Conservation (phyloP, 2,797 vertebrate species). For the Pseudochirops cupreus region DNA sequence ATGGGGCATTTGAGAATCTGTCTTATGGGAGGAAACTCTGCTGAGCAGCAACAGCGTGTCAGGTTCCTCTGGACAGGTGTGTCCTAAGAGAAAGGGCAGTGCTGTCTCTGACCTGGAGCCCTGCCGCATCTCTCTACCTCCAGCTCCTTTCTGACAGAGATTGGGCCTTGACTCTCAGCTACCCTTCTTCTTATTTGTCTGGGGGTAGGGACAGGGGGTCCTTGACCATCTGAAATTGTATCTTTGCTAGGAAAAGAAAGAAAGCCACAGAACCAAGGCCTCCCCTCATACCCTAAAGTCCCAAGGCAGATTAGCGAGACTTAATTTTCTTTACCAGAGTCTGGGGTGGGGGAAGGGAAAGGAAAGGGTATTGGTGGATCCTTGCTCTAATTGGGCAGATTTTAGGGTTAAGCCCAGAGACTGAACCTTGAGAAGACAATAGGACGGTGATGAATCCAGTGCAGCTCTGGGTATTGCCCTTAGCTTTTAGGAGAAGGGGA, state of each 20-base stretch:
- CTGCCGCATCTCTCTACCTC: neutral
- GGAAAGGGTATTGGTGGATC: neutral
- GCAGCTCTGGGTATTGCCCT: neutral
- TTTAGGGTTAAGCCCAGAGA: neutral
- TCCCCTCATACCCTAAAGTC: neutral
- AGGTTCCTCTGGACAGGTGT: neutral
- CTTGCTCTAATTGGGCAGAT: neutral
- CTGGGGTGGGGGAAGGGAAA: neutral
- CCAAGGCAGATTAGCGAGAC: neutral
- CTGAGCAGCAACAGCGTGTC: neutral
- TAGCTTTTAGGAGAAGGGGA: neutral
- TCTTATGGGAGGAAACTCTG: neutral
- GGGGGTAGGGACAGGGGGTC: neutral
- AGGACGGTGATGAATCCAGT: neutral
- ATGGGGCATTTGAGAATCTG: neutral
- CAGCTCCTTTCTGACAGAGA: neutral
- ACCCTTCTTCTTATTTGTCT: neutral
- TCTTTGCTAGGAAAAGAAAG: neutral
- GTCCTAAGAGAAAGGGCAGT: conserved; percentile 4
- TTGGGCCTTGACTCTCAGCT: neutral
- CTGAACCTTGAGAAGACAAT: neutral
- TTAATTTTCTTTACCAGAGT: neutral
- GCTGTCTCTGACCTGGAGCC: neutral
- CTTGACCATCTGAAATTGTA: neutral
- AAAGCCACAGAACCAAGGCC: neutral